phyloP scores from a whole-genome alignment of 2,113 vertebrate species.

The Ochotona curzoniae region DNA sequence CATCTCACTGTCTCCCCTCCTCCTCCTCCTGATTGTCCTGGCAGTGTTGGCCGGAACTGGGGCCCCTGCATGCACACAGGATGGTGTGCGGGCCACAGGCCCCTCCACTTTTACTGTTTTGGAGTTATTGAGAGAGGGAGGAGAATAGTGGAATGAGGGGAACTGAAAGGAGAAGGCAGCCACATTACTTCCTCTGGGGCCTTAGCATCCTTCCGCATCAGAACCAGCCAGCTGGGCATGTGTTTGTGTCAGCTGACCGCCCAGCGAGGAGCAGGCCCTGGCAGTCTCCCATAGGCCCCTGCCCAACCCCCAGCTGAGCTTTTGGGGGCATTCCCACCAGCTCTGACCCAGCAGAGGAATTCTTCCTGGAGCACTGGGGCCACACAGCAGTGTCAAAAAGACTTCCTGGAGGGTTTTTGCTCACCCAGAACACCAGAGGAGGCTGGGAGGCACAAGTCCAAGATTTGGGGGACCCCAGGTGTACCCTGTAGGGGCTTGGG shows the following conservation, averaged over 20 bases:
- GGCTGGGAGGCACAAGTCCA: background rate
- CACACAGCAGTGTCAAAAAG: background rate
- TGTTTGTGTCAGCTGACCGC: background rate
- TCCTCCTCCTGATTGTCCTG: background rate
- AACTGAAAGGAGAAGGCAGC: slow-evolving; percentile 36
- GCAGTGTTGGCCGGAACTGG: background rate
- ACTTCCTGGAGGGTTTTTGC: background rate
- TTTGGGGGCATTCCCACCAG: too few species aligned
- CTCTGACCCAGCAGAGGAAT: too few species aligned
- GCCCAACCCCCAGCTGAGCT: background rate
- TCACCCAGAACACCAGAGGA: background rate
- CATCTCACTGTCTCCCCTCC: background rate
- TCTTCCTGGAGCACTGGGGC: background rate
- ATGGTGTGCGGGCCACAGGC: background rate
- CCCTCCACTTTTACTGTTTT: background rate
- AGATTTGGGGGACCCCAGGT: background rate
- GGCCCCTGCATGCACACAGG: background rate
- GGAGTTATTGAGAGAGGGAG: background rate
- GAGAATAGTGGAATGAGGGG: background rate
- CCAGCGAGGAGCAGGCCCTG: background rate
- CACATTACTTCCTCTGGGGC: slow-evolving; percentile 1
- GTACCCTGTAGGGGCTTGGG: background rate
- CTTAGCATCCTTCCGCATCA: background rate
- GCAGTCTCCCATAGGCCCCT: background rate
- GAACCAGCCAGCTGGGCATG: background rate